A percentile compares a stretch with the other conserved stretches of the same genome.
Conservation (phyloP, 2,113 vertebrate genomes). For the Axis porcinus region DNA sequence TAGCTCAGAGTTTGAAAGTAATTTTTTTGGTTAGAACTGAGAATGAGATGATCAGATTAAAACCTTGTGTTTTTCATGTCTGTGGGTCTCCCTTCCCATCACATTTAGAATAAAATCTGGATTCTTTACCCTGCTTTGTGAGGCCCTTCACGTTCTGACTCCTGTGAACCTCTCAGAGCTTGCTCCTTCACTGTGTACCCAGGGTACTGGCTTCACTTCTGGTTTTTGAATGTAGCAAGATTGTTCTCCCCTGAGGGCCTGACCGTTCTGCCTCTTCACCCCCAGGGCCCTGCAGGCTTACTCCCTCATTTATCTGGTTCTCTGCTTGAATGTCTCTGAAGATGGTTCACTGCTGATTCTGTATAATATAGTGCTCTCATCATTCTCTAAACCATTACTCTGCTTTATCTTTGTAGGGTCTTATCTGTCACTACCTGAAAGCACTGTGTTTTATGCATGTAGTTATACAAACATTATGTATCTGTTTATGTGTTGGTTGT, state of each 20-base stretch:
- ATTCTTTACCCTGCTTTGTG: neutral
- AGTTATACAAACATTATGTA: neutral
- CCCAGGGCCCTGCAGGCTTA: neutral
- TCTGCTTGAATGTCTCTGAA: neutral
- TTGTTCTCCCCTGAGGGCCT: neutral
- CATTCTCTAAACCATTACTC: neutral
- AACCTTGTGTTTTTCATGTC: neutral
- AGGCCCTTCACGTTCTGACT: neutral
- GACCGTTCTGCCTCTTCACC: neutral
- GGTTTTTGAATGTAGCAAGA: neutral
- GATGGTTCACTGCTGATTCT: neutral
- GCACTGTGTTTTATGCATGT: neutral
- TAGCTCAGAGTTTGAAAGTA: neutral
- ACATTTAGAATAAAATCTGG: neutral
- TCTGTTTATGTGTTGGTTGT: neutral
- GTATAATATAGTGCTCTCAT: neutral
- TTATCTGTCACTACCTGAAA: neutral
- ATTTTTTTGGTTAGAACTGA: neutral
- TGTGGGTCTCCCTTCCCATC: neutral
- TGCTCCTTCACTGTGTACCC: neutral
- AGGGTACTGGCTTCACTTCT: neutral
- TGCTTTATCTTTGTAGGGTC: neutral
- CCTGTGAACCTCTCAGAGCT: neutral
- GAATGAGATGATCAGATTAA: neutral
- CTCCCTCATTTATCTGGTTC: neutral